Evolutionary conservation across 1,140 invertebrate species (phyloP).

Genomic region (Diorhabda elongata): DNA sequence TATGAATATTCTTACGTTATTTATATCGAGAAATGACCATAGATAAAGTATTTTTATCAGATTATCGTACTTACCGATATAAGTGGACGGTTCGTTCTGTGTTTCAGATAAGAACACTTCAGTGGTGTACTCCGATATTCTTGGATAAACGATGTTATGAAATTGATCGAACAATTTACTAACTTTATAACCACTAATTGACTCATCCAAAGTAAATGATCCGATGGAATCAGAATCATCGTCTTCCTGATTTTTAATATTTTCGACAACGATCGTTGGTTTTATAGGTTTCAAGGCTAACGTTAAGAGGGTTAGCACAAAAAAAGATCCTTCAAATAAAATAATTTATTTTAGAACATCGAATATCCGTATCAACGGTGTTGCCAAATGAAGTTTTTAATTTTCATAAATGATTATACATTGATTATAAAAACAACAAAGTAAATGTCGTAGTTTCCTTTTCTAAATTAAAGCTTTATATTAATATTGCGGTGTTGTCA

Average conservation of each 20-base stretch:
- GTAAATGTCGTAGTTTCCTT: too few relatives aligned
- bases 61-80: too few relatives aligned
- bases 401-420: too few relatives aligned
- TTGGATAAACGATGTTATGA: slow-evolving; percentile 20
- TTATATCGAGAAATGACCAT: background rate
- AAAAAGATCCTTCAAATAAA: slow-evolving; percentile 1
- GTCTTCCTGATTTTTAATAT: background rate
- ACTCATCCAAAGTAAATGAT: slow-evolving; percentile 18
- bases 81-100: background rate
- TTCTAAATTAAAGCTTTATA: too few relatives aligned
- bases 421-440: too few relatives aligned
- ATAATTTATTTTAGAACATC: too few relatives aligned
- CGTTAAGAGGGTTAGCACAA: slow-evolving; percentile 28
- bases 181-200: slow-evolving; percentile 6
- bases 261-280: slow-evolving; percentile 21
- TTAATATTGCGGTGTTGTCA: too few relatives aligned
- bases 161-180: slow-evolving; percentile 11
- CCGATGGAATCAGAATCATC: slow-evolving; percentile 15
- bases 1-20: too few relatives aligned
- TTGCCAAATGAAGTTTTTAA: too few relatives aligned
- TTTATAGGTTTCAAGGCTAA: slow-evolving; percentile 31
- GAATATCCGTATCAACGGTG: too few relatives aligned
- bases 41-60: too few relatives aligned
- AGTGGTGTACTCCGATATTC: slow-evolving; percentile 5
- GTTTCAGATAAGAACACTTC: slow-evolving; percentile 7